Percentiles rank a stretch among this genome's conserved stretches.
phyloP scores from a whole-genome alignment of 2,113 vertebrate genomes.

The Thamnophis sirtalis region DNA sequence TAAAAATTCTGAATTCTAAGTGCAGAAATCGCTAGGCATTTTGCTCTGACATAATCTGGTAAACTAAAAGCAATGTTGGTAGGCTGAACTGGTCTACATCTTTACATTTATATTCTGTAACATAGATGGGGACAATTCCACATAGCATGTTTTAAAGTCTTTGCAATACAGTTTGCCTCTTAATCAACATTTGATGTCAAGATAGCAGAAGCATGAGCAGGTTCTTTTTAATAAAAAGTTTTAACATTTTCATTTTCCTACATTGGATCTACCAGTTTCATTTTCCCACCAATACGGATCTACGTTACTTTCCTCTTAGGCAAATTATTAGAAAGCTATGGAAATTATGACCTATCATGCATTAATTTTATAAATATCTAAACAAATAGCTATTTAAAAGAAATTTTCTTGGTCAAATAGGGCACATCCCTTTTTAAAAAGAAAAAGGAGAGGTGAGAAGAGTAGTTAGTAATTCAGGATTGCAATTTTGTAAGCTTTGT shows the following conservation, averaged over 20 bases:
- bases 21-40: not conserved
- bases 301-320: constrained; percentile 5
- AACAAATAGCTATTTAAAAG: constrained; percentile 3
- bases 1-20: not conserved
- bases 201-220: not conserved
- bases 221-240: not conserved
- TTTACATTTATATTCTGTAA: not conserved
- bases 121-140: not conserved
- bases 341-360: constrained; percentile 7
- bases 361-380: not conserved
- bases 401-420: constrained; percentile 21
- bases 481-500: not conserved
- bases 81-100: not conserved
- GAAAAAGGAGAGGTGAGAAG: not conserved
- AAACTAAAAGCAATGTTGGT: not conserved
- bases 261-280: no score
- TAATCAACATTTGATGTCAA: not conserved
- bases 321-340: not conserved
- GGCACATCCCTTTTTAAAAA: not conserved
- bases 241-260: not conserved
- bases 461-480: constrained; percentile 2
- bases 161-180: not conserved
- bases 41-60: not conserved
- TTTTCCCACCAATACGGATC: constrained; percentile 9
- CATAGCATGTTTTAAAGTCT: not conserved